phyloP scores from a whole-genome alignment of 2,797 vertebrate species.

The Danio tinwini region DNA sequence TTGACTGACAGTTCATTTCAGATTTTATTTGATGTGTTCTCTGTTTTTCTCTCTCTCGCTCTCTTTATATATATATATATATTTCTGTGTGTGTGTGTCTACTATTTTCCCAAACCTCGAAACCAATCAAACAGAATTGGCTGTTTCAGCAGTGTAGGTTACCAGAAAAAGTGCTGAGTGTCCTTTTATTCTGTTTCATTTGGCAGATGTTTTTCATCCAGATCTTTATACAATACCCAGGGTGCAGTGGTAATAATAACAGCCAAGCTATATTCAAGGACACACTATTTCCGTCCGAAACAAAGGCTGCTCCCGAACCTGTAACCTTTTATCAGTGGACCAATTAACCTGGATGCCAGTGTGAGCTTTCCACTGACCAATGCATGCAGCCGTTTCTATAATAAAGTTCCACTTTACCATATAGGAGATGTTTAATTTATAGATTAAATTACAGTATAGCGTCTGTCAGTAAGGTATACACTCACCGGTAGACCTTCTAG shows the following conservation, averaged over 20 bases:
- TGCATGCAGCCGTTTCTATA: not conserved
- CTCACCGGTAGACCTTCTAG: not conserved
- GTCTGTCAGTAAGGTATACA: not conserved
- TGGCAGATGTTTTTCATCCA: slow-evolving; percentile 22
- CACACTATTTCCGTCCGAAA: not conserved
- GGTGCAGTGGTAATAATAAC: not conserved
- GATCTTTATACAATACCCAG: slow-evolving; percentile 4
- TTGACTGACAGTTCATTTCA: slow-evolving; percentile 41
- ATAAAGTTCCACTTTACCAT: not conserved
- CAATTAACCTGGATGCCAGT: not conserved
- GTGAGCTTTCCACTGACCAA: not conserved
- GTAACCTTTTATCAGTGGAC: not conserved
- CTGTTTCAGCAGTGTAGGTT: slow-evolving; percentile 52
- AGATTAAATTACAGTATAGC: too few species aligned
- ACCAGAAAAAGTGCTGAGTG: slow-evolving; percentile 37
- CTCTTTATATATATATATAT: not conserved
- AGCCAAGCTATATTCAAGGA: slow-evolving; percentile 13
- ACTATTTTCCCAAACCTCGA: slow-evolving; percentile 50
- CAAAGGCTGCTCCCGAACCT: not conserved
- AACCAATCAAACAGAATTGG: slow-evolving; percentile 57
- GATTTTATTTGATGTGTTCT: not conserved
- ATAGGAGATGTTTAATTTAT: not conserved
- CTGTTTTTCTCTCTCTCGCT: not conserved
- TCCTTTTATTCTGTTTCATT: slow-evolving; percentile 6
- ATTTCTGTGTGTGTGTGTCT: slow-evolving; percentile 15